Base-by-base conservation (phyloP, 2,888 invertebrate species). In the Agonopterix subpropinquella region DNA sequence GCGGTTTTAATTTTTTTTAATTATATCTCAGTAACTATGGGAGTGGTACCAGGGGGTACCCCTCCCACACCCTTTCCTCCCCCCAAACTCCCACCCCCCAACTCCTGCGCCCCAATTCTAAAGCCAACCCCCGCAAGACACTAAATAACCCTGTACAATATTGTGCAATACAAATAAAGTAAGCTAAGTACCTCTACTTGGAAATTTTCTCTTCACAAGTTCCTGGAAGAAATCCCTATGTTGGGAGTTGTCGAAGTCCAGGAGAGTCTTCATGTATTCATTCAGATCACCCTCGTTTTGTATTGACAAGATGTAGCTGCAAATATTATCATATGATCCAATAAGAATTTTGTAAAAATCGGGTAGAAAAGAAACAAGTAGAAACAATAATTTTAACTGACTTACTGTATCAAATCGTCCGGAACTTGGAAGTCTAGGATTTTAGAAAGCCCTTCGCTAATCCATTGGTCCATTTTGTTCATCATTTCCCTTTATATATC, bases 241-340 rank as follows among this genome's bases (percentile, higher is more conserved):
- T 50, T 91, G 90, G 4, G 90, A 80, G 60, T 92, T 91, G 47
- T 89, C 90, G 54, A 90, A 90, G 73, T 95, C 92, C 1, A 97
- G 70, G 44, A 97, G 82, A 45, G 93, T 93, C 61, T 90, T 90
- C 78, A 96, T 92, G 65, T 95, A 96, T 52, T 95, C 94, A 60
- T 94, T 93, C 45, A 95, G 86, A 64, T 95, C 95, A 51, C 88
- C 83, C 49, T 92, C 91, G 65, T 91, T 91, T 62, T 93, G 90
- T 59, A 97, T 94, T 11, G 92, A 89, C 52, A 92, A 67, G 37
- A 97, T 92, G 61, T 93, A 94, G 37, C 96, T 96, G 73, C 44
- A 86, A 84, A 53, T 42, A 42, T 1, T 11, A 5, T 4, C 42
- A 42, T 11, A 42, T 8, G 13, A 2, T 42, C 8, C 28, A 4